Conservation (phyloP, 2,888 invertebrate genomes). For the Catotricha subobsoleta region DNA sequence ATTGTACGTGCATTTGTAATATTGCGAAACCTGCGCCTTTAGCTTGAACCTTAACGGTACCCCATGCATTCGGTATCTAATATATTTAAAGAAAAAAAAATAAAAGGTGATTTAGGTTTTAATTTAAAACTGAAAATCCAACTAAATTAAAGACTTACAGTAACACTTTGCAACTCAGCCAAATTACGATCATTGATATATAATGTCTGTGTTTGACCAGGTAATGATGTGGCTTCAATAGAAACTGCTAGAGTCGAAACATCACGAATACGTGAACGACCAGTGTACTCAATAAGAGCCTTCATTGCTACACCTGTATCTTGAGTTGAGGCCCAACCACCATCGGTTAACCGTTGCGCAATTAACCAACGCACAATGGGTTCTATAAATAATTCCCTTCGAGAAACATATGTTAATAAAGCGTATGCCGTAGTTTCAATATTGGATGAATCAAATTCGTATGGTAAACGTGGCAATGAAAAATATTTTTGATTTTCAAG, state of each 20-base stretch:
- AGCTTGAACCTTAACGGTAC: slow-evolving; percentile 81
- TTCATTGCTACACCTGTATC: slow-evolving; percentile 79
- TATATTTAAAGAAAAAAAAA: slow-evolving; percentile 11
- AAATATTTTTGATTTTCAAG: slow-evolving; percentile 84
- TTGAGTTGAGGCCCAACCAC: slow-evolving; percentile 78
- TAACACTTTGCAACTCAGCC: slow-evolving; percentile 57
- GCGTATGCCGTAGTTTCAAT: slow-evolving; percentile 89
- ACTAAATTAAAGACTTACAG: slow-evolving; percentile 31
- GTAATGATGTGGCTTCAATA: slow-evolving; percentile 70
- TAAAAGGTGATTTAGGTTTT: slow-evolving; percentile 7
- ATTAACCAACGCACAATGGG: slow-evolving; percentile 84
- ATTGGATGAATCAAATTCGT: slow-evolving; percentile 76
- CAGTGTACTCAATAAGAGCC: slow-evolving; percentile 77
- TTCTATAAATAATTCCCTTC: slow-evolving; percentile 65
- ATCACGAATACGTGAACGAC: slow-evolving; percentile 66
- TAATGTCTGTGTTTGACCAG: slow-evolving; percentile 44
- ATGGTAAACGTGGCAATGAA: slow-evolving; percentile 69
- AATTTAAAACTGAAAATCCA: not conserved
- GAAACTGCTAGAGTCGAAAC: slow-evolving; percentile 59
- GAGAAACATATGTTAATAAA: slow-evolving; percentile 68
- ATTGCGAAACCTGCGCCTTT: slow-evolving; percentile 89
- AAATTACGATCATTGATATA: slow-evolving; percentile 59
- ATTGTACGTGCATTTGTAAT: slow-evolving; percentile 81
- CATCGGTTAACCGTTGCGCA: slow-evolving; percentile 66
- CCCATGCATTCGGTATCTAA: slow-evolving; percentile 86